Percentiles rank a stretch among this genome's conserved stretches.
phyloP scores from a whole-genome alignment of 2,113 vertebrate genomes.

The Empidonax traillii region DNA sequence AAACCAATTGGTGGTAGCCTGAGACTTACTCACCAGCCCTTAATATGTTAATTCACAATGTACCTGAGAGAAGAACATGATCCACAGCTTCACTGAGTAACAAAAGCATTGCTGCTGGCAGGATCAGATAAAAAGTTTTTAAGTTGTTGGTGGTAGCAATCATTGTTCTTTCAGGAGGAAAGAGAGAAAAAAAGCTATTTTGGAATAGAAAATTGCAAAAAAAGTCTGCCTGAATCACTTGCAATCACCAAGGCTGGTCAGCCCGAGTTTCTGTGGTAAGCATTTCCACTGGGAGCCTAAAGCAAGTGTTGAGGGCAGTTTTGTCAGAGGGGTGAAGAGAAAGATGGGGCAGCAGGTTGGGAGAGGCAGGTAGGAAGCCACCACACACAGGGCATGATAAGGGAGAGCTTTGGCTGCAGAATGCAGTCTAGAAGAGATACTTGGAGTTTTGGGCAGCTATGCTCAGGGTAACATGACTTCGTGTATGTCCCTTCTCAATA shows the following conservation, averaged over 20 bases:
- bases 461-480: background rate
- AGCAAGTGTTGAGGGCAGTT: background rate
- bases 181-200: background rate
- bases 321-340: background rate
- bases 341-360: background rate
- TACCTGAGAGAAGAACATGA: background rate
- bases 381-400: background rate
- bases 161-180: background rate
- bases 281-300: background rate
- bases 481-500: background rate
- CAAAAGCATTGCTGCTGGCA: background rate
- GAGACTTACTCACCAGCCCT: background rate
- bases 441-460: background rate
- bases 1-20: background rate
- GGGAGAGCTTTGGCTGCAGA: background rate
- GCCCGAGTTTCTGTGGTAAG: background rate
- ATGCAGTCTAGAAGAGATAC: background rate
- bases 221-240: background rate
- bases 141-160: background rate
- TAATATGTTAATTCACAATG: background rate
- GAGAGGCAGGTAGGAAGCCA: background rate
- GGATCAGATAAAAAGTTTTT: background rate
- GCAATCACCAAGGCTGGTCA: background rate
- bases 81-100: background rate
- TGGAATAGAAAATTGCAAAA: background rate